Base-by-base conservation (phyloP, 2,797 vertebrate genomes). In the Chloroceryle inda region DNA sequence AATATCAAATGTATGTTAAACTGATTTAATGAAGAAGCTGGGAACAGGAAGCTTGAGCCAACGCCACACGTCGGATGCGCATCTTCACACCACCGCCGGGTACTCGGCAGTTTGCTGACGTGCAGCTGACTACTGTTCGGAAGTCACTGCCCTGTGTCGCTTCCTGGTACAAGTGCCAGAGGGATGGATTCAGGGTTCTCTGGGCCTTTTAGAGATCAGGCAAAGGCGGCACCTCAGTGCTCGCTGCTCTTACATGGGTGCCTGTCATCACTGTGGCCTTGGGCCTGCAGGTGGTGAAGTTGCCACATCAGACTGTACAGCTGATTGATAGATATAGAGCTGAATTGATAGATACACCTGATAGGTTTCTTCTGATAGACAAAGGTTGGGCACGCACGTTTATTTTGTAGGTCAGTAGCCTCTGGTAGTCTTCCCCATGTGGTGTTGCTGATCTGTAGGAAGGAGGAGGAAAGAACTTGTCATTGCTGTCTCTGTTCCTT, bases 291-390 rank as follows among this genome's bases (percentile, higher is more conserved):
- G 0, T 3, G 1, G 47, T 16, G n/a, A 18, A 47, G 26, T 6
- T 21, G 35, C 58, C 72, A 52, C n/a, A 0, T 27, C 26, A 20
- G 44, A 16, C 27, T 0, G 0, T 22, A 3, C 0, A 10, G 49
- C n/a, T 37, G 68, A 27, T 40, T 40, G 38, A 13, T 40, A 40
- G 38, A 40, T 40, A 40, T 22, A 3, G 0, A 10, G 49, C n/a
- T 37, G 68, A 27, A 19, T 5, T 20, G 15, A 22, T 55, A 6
- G 0, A 1, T 13, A 1, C 10, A 9, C n/a, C 31, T 11, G 26
- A 23, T 20, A 45, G 49, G 53, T 56, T 75, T 66, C 42, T 44
- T 45, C 31, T n/a, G 38, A 29, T 4, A 19, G 38, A 19, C 49
- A 37, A 71, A 69, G 56, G 11, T 72, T 5, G 22, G 42, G n/a